These are phyloP conservation scores for Syncerus caffer DNA, from an alignment of 2,797 vertebrate species.

Conservation along the genomic window DNA sequence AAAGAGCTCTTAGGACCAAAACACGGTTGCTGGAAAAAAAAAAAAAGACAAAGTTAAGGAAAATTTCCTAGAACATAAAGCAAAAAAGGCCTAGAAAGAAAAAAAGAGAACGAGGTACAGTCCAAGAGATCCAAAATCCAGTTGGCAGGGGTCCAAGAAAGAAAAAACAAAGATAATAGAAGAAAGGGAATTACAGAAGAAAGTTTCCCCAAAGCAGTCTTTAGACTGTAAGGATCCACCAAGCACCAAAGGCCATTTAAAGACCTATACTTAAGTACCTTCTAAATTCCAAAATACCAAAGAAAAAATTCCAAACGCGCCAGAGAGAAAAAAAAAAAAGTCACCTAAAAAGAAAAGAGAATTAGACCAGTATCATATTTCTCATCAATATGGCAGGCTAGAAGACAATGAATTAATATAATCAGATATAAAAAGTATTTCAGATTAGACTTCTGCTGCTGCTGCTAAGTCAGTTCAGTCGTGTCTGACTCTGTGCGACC, in stretches of 20 bases:
- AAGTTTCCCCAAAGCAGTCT: neutral
- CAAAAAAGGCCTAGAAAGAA: neutral
- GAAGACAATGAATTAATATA: neutral
- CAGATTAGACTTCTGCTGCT: neutral
- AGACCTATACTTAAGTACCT: neutral
- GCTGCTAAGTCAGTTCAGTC: too few species aligned
- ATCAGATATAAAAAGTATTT: slow-evolving; percentile 12
- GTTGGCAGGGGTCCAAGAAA: neutral
- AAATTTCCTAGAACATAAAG: slow-evolving; percentile 11
- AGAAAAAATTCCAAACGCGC: neutral
- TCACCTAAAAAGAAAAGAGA: slow-evolving; percentile 8
- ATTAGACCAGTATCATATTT: neutral
- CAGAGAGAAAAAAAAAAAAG: neutral
- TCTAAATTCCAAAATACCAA: slow-evolving; percentile 9
- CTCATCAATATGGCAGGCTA: neutral
- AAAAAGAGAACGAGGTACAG: neutral
- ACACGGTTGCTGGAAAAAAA: neutral
- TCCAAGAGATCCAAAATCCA: neutral
- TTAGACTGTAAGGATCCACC: slow-evolving; percentile 13
- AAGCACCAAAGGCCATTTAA: neutral
- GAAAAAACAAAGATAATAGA: slow-evolving; percentile 1
- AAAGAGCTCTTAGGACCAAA: neutral
- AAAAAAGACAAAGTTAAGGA: neutral
- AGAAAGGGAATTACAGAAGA: neutral
- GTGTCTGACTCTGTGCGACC: too few species aligned